Evolutionary conservation across 2,797 vertebrate genomes (phyloP).

Genomic region (Falco biarmicus): DNA sequence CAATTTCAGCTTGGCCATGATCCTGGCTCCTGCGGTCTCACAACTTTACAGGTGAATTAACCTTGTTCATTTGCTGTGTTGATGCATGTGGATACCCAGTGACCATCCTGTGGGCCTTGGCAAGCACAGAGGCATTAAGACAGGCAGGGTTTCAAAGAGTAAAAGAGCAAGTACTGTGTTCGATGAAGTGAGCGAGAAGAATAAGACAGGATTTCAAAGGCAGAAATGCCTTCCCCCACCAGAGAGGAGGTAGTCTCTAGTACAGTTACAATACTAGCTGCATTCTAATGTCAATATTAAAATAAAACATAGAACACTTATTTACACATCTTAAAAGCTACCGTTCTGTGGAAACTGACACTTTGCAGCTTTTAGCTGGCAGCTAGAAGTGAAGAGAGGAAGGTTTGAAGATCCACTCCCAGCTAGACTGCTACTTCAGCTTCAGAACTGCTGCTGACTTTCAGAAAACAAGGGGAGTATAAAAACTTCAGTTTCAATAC

Average conservation of each 20-base stretch:
- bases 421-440: neutral
- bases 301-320: neutral
- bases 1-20: neutral
- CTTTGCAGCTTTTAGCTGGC: neutral
- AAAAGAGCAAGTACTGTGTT: neutral
- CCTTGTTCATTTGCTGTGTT: neutral
- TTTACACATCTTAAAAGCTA: neutral
- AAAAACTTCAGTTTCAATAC: neutral
- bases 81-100: neutral
- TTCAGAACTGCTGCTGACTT: neutral
- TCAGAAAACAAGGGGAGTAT: neutral
- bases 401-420: neutral
- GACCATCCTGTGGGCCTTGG: neutral
- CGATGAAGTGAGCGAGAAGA: neutral
- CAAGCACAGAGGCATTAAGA: neutral
- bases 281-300: neutral
- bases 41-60: neutral
- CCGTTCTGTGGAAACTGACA: neutral
- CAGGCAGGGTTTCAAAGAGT: neutral
- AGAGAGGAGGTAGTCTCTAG: neutral
- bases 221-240: neutral
- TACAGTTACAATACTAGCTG: neutral
- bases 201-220: neutral
- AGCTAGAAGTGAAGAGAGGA: neutral
- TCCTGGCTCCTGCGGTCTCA: neutral